Base-by-base conservation (phyloP, 37 sponge, comb jelly and placozoan genomes). In the Axinella damicornis region DNA sequence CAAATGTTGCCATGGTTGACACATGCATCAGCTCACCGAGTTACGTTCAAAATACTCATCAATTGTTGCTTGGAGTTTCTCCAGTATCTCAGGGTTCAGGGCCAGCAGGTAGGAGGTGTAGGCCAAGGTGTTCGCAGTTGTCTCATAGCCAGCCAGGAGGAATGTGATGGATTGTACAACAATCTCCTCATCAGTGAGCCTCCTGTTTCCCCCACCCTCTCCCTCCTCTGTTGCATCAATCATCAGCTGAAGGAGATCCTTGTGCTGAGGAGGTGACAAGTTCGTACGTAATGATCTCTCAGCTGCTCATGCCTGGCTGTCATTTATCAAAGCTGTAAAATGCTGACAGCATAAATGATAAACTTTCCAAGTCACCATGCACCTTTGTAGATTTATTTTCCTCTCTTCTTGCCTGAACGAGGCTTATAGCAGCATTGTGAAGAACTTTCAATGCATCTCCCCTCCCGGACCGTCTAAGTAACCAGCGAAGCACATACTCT, bases 101-200 rank as follows among this genome's bases (percentile, higher is more conserved):
- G 91, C 91, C 53, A 94, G 85, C 41, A 90, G 88, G 62, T 90
- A 90, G n/a, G 91, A 25, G 19, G 76, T 77, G 79, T 80, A 94
- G 33, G 73, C 34, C 46, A 94, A 80, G 25, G 84, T 65, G 52
- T 79, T 94, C 54, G 85, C 79, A 28, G 95, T 94, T 19, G 95
- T 94, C 76, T 94, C 95, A 74, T 88, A 88, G 39, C 95, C 95
- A 76, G 95, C 95, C n/a, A 90, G 71, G 54, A 94, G 35, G 79
- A 94, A 90, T 17, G 70, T 69, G 1, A 84, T 41, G 55, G 77
- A 85, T 27, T 84, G 71, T n/a, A 33, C 60, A 16, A 80, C 75
- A 56, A 94, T 78, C 68, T 87, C 85, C 55, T 63, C 82, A 66
- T 90, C 78, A 33, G 87, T 76, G 27, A 91, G 71, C 27, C 9